Base-by-base conservation (phyloP, 2,888 invertebrate genomes). In the Andrena haemorrhoa region DNA sequence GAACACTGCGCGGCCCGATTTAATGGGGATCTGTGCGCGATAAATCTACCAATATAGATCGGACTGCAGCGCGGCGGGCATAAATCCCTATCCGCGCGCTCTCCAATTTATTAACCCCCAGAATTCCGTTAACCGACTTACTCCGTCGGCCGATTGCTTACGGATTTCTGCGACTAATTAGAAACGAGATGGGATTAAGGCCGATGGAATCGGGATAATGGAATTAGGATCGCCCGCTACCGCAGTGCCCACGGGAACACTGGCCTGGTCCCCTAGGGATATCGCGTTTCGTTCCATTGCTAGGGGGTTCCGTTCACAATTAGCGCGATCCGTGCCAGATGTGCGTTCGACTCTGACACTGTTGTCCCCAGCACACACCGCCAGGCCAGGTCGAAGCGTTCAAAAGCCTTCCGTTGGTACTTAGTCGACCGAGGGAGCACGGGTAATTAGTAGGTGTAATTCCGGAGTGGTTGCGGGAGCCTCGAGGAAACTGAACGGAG, bases 311-410 rank as follows among this genome's bases (percentile, higher is more conserved):
- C 47, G 29, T 60, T 60, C 29, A 31, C 47, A 71, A 71, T 71
- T 71, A 71, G 23, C 58, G 23, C 41, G 70, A 61, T 49, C 16
- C 70, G 31, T 31, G 29, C 47, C 60, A 71, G 70, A 60, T n/a
- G 47, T 23, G 41, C 47, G 41, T 47, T 26, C 31, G n/a, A n/a
- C 58, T 64, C 41, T 29, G 23, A 2, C 41, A 26, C n/a, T 35
- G 16, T n/a, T 33, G 60, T 35, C 58, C 12, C 47, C 23, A 20
- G 31, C 7, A 16, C 29, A 12, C 31, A 23, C n/a, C n/a, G 8
- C 51, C 8, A 2, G 51, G 20, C 41, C 41, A 41, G 16, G 26
- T 41, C 12, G 35, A 23, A 20, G 51, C 53, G 35, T 23, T 29
- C 3, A 23, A 20, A 26, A 47, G 56, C 23, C 23, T 20, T 56